Conservation (phyloP, 1,140 invertebrate species). For the Listronotus oregonensis region DNA sequence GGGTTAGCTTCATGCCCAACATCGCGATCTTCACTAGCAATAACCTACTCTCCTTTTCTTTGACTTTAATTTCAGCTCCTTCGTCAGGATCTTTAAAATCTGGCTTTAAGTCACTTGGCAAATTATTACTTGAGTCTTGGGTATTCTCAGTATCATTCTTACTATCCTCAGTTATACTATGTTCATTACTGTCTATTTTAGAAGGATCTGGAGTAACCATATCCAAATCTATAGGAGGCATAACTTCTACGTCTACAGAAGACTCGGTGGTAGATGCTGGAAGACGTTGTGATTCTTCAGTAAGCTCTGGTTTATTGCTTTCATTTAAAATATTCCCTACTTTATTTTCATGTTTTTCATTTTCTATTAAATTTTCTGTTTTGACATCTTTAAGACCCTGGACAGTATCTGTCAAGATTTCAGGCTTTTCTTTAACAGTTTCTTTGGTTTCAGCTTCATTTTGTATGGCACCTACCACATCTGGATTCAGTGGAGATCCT, state of each 20-base stretch:
- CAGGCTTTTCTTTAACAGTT: no score
- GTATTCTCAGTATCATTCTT: no score
- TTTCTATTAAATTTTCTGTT: neutral
- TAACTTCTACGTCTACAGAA: slow-evolving; percentile 7
- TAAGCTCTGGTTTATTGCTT: neutral
- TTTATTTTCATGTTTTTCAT: slow-evolving; percentile 41
- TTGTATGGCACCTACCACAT: no score
- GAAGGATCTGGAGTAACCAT: slow-evolving; percentile 7
- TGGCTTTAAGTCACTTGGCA: no score
- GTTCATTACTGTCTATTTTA: neutral
- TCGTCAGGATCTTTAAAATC: neutral
- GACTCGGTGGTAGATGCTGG: slow-evolving; percentile 2
- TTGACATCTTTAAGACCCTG: no score
- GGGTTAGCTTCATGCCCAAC: no score
- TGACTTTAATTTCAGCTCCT: neutral
- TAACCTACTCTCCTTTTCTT: neutral
- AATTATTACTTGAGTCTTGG: no score
- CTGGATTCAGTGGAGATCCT: no score
- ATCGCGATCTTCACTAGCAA: no score
- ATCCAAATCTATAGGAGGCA: slow-evolving; percentile 7
- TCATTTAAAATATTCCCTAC: slow-evolving; percentile 41
- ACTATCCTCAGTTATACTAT: neutral
- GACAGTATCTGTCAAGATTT: no score
- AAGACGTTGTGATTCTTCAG: neutral
- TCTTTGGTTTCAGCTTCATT: no score